Evolutionary conservation across 2,797 vertebrate species (phyloP), one percentile per base, ranked within the genome.

Genomic region (Parauchenoglanis punctatus): DNA sequence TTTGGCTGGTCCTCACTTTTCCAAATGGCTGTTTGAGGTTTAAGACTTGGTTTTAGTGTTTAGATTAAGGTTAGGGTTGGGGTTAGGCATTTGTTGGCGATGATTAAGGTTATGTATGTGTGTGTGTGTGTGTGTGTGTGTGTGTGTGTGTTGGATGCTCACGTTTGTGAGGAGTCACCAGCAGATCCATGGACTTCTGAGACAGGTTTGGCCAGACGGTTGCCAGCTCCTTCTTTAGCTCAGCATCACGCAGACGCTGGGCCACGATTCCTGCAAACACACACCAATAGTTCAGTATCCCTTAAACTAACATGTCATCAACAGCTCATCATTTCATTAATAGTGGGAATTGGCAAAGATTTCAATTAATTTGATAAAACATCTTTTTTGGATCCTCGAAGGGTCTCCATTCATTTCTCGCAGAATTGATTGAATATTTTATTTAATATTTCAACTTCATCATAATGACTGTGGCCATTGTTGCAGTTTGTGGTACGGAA

Each of bases 111-210:
- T 13, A 4, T 67, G 65, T 67, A 25, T 28, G 63, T 70, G 67
- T 40, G 67, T 31, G 28, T 68, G n/a, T 31, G 65, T 15, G 65
- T 31, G 65, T 31, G 10, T 68, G 65, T 68, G n/a, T 31, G 52
- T 77, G 49, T 54, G 75, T 58, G 76, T 40, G 77, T 63, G 23
- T 44, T 12, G 12, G 81, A 7, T 44, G 67, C 88, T 88, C 93
- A 99, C 98, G 95, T 95, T 97, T 98, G 91, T 99, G 98, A 86
- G 97, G 97, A 0, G 98, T 98, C 88, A 99, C 98, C 92, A 99
- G 90, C 72, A 99, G 92, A 91, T 98, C 97, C 95, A 99, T 93
- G 7, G 97, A 97, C 94, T 98, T 99, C 92, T 97, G 97, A 68
- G 98, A 98, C 15, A 99, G 96, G 84, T 95, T 99, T 84, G 97